Evolutionary conservation across 2,888 invertebrate genomes (phyloP).

Genomic region (Pristionchus exspectatus): DNA sequence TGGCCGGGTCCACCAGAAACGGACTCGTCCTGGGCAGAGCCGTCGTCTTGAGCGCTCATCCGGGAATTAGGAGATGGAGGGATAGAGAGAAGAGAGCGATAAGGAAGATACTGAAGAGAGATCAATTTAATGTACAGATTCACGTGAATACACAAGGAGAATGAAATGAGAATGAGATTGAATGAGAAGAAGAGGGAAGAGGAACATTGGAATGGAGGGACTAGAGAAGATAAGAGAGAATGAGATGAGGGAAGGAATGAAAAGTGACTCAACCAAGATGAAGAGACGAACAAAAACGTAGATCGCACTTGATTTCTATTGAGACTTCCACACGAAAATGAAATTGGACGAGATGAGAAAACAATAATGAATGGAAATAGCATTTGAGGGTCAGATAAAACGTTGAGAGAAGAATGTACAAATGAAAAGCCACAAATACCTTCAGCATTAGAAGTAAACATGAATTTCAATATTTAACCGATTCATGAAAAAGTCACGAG

Average conservation of each 20-base stretch:
- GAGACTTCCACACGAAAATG: background rate
- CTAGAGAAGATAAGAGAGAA: constrained; percentile 53
- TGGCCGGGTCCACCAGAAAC: constrained; percentile 52
- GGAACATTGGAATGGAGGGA: constrained; percentile 44
- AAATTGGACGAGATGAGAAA: background rate
- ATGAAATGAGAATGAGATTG: constrained; percentile 38
- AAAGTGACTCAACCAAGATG: constrained; percentile 14
- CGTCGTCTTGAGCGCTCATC: constrained; percentile 45
- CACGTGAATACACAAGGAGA: background rate
- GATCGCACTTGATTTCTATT: background rate
- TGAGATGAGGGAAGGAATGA: constrained; percentile 46
- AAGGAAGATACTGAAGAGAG: background rate
- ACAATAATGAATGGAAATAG: background rate
- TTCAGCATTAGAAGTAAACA: too few species aligned
- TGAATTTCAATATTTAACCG: too few species aligned
- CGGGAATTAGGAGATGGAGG: background rate
- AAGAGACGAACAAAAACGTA: constrained; percentile 26
- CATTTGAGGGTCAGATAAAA: too few species aligned
- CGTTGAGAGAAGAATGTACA: too few species aligned
- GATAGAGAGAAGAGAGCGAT: background rate
- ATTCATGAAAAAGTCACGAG: too few species aligned
- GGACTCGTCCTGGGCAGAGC: constrained; percentile 49
- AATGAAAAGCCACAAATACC: too few species aligned
- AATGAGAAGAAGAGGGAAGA: background rate
- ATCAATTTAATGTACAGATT: background rate